Evolutionary conservation across 2,888 invertebrate genomes (phyloP).

Genomic region (Drosophila flavopinicola): DNA sequence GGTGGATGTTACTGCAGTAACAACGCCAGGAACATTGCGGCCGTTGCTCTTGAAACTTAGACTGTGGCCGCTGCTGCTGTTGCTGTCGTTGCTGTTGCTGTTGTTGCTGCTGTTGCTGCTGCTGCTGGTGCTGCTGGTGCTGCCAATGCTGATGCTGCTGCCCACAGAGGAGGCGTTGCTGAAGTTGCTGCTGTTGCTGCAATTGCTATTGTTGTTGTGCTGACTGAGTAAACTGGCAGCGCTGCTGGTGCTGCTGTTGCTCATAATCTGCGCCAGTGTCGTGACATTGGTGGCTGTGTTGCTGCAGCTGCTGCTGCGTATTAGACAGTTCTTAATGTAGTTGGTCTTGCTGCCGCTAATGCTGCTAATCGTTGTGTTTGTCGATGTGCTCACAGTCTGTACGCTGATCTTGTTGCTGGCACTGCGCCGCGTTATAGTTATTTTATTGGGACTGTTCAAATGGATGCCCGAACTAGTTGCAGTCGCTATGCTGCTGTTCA

Average conservation of each 20-base stretch:
- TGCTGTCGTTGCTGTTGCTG: slow-evolving; percentile 56
- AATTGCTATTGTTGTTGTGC: slow-evolving; percentile 69
- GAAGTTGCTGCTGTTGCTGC: slow-evolving; percentile 73
- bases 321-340: slow-evolving; percentile 82
- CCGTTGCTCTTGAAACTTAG: slow-evolving; percentile 65
- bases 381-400: slow-evolving; percentile 64
- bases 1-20: slow-evolving; percentile 51
- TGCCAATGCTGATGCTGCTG: slow-evolving; percentile 73
- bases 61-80: slow-evolving; percentile 69
- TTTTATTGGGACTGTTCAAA: slow-evolving; percentile 64
- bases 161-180: slow-evolving; percentile 73
- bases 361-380: slow-evolving; percentile 55
- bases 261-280: slow-evolving; percentile 81
- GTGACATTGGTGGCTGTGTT: slow-evolving; percentile 82
- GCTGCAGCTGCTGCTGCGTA: slow-evolving; percentile 82
- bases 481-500: slow-evolving; percentile 46
- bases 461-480: slow-evolving; percentile 42
- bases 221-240: slow-evolving; percentile 72
- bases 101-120: slow-evolving; percentile 61
- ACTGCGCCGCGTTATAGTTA: slow-evolving; percentile 69
- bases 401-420: slow-evolving; percentile 56
- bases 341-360: slow-evolving; percentile 64
- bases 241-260: slow-evolving; percentile 81
- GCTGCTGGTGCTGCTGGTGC: slow-evolving; percentile 62
- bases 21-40: slow-evolving; percentile 66